phyloP scores from a whole-genome alignment of 2,797 vertebrate species.

The Pagetopsis macropterus region DNA sequence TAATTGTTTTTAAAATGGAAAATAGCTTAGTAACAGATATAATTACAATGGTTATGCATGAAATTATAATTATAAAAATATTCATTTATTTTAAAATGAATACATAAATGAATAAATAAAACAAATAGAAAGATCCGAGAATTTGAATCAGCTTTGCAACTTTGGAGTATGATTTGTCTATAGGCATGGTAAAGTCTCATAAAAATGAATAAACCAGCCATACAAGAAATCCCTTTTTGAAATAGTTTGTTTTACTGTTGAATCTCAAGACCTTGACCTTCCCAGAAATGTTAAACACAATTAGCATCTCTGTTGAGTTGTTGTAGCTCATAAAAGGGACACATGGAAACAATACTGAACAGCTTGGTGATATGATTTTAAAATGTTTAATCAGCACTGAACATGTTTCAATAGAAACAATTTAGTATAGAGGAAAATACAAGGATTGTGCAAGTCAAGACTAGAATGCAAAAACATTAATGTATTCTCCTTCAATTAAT shows the following conservation, averaged over 20 bases:
- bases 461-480: not conserved
- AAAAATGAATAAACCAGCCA: not conserved
- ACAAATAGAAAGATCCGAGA: no score
- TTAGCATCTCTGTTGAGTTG: conserved; percentile 10
- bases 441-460: not conserved
- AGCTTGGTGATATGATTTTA: no score
- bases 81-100: not conserved
- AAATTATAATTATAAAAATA: not conserved
- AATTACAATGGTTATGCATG: not conserved
- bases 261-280: not conserved
- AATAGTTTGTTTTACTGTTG: conserved; percentile 4
- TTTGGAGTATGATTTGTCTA: no score
- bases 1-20: not conserved
- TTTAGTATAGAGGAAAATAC: not conserved
- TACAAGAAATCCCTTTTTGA: not conserved
- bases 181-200: no score
- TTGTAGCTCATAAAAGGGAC: not conserved
- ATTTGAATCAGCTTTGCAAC: no score
- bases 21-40: not conserved
- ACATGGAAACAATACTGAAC: not conserved
- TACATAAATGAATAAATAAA: no score
- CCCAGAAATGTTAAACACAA: conserved; percentile 11
- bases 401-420: not conserved
- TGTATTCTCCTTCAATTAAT: not conserved
- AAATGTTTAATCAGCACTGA: no score